phyloP scores from a whole-genome alignment of 2,888 invertebrate genomes.

The Panopea generosa region DNA sequence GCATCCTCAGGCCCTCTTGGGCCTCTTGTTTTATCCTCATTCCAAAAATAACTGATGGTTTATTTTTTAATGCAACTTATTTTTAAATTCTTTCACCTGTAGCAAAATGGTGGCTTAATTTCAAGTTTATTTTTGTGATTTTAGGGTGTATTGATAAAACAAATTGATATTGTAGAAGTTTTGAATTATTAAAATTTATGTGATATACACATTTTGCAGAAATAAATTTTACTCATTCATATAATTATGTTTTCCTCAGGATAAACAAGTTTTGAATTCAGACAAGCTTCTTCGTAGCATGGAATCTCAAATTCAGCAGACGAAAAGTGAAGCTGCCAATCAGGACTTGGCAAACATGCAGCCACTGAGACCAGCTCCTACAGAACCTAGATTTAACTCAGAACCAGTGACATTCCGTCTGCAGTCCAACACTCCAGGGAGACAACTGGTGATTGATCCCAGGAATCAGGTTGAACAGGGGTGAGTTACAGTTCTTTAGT shows the following conservation, averaged over 20 bases:
- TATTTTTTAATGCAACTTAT: too few species aligned
- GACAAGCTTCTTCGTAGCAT: conserved; percentile 54
- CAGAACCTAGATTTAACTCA: conserved; percentile 45
- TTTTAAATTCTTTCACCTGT: too few species aligned
- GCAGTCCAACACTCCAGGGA: conserved; percentile 40
- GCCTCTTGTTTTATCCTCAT: too few species aligned
- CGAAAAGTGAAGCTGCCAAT: conserved; percentile 46
- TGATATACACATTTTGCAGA: not conserved
- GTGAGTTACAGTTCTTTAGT: not conserved
- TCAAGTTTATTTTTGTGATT: too few species aligned
- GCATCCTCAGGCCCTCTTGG: too few species aligned
- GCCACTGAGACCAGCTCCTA: conserved; percentile 26
- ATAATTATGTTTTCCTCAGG: too few species aligned
- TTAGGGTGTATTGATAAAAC: too few species aligned
- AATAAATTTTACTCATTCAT: not conserved
- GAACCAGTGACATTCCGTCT: conserved; percentile 57
- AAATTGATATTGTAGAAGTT: too few species aligned
- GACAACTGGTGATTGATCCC: conserved; percentile 67
- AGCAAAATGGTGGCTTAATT: too few species aligned
- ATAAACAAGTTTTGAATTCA: conserved; percentile 61
- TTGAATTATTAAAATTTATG: too few species aligned
- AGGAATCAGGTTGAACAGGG: conserved; percentile 50
- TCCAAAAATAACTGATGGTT: too few species aligned
- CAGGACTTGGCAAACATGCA: conserved; percentile 25
- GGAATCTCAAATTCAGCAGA: conserved; percentile 47